phyloP scores from a whole-genome alignment of 2,888 invertebrate species.

The Lydus trimaculatus region DNA sequence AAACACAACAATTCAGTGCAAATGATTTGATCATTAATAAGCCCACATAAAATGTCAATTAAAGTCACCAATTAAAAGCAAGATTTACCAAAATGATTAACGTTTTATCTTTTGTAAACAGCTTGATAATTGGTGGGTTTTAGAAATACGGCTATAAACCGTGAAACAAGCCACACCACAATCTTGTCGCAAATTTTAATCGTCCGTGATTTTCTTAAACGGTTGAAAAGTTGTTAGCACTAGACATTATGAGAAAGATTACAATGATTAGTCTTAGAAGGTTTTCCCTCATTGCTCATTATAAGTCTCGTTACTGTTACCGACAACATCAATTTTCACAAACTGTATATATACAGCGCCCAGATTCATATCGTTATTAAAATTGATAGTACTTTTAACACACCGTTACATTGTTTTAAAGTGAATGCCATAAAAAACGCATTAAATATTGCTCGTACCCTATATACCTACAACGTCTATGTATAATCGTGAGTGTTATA shows the following conservation, averaged over 20 bases:
- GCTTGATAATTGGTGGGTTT: constrained; percentile 49
- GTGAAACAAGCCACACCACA: constrained; percentile 49
- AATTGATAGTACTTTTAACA: constrained; percentile 54
- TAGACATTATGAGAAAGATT: constrained; percentile 60
- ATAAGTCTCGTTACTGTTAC: constrained; percentile 57
- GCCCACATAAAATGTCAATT: constrained; percentile 56
- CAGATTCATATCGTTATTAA: constrained; percentile 57
- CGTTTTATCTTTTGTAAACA: constrained; percentile 56
- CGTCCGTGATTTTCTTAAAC: constrained; percentile 61
- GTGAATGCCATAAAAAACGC: constrained; percentile 30
- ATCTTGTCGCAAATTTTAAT: constrained; percentile 59
- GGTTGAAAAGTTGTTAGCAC: constrained; percentile 61
- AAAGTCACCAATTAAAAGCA: constrained; percentile 57
- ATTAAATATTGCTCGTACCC: constrained; percentile 13
- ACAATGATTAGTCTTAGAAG: constrained; percentile 59
- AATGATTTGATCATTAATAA: constrained; percentile 48
- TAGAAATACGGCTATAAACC: constrained; percentile 50
- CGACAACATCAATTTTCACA: constrained; percentile 59
- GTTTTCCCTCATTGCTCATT: constrained; percentile 59
- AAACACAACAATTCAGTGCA: background rate
- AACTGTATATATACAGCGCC: constrained; percentile 47
- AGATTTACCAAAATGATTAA: constrained; percentile 56
- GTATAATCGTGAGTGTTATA: background rate
- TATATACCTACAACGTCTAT: background rate
- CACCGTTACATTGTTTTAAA: constrained; percentile 50